These are phyloP conservation scores for Porphyrio hochstetteri DNA, from an alignment of 2,113 vertebrate species.

Conservation along the genomic window DNA sequence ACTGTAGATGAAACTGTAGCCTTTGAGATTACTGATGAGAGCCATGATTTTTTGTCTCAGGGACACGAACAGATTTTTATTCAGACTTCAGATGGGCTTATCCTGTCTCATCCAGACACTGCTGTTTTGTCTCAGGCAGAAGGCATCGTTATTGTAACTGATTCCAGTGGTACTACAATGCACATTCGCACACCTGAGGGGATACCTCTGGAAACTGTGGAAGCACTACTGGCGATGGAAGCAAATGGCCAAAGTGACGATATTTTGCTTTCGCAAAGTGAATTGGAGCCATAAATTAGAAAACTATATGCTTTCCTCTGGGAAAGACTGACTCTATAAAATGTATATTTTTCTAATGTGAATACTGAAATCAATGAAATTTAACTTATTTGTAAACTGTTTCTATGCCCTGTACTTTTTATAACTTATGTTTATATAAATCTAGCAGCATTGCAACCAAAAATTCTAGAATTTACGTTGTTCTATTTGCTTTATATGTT, in stretches of 20 bases:
- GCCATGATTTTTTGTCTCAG: constrained; percentile 64
- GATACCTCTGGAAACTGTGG: constrained; percentile 78
- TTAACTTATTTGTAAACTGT: constrained; percentile 78
- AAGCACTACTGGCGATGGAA: constrained; percentile 81
- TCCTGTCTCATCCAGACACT: constrained; percentile 75
- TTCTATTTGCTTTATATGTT: constrained; percentile 48
- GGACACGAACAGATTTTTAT: constrained; percentile 77
- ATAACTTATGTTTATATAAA: constrained; percentile 15
- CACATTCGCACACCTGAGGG: constrained; percentile 77
- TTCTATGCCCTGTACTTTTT: constrained; percentile 46
- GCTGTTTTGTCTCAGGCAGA: constrained; percentile 72
- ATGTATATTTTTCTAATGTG: constrained; percentile 79
- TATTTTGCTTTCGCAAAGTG: constrained; percentile 47
- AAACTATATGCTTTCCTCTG: constrained; percentile 8
- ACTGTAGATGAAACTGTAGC: constrained; percentile 48
- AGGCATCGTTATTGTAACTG: constrained; percentile 75
- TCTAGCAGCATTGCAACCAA: constrained; percentile 29
- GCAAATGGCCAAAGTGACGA: constrained; percentile 67
- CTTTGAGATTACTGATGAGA: constrained; percentile 67
- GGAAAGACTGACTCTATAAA: constrained; percentile 22
- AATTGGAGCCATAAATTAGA: constrained; percentile 47
- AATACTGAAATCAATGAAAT: constrained; percentile 71
- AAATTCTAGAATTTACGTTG: constrained; percentile 8
- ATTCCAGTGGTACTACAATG: constrained; percentile 77
- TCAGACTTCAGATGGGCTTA: constrained; percentile 78